A percentile compares a stretch with the other conserved stretches of the same genome.
phyloP scores from a whole-genome alignment of 2,113 vertebrate species.

The Pseudonaja textilis region DNA sequence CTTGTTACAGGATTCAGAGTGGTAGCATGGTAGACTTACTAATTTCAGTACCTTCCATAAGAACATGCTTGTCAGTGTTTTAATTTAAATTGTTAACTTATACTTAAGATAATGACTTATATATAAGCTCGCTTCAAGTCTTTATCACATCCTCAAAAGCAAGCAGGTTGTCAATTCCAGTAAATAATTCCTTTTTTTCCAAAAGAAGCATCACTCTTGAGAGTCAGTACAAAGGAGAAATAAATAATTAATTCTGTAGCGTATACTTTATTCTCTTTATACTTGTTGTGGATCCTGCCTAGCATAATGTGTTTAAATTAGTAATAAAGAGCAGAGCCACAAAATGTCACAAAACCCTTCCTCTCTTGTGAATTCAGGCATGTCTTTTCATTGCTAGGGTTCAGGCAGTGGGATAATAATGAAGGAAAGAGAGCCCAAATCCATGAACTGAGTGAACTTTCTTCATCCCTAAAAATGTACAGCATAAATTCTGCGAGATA shows the following conservation, averaged over 20 bases:
- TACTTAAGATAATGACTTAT: not conserved
- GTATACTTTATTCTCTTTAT: not conserved
- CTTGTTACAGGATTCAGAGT: not conserved
- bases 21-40: not conserved
- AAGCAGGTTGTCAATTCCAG: conserved; percentile 1
- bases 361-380: not conserved
- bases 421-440: not conserved
- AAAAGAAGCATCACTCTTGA: not conserved
- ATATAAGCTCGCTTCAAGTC: not conserved
- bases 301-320: conserved; percentile 7
- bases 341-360: not conserved
- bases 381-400: not conserved
- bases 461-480: not conserved
- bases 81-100: not conserved
- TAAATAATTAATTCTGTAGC: not conserved
- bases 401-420: not conserved
- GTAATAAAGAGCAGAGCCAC: conserved; percentile 10
- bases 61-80: not conserved
- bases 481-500: not conserved
- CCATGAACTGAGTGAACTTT: not conserved
- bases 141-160: not conserved
- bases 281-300: not conserved
- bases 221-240: conserved; percentile 3
- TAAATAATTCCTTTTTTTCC: conserved; percentile 17
- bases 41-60: not conserved